A percentile compares a stretch with the other conserved stretches of the same genome.
These are phyloP conservation scores for Campaea margaritaria DNA, from an alignment of 2,888 invertebrate genomes.

Conservation along the genomic window DNA sequence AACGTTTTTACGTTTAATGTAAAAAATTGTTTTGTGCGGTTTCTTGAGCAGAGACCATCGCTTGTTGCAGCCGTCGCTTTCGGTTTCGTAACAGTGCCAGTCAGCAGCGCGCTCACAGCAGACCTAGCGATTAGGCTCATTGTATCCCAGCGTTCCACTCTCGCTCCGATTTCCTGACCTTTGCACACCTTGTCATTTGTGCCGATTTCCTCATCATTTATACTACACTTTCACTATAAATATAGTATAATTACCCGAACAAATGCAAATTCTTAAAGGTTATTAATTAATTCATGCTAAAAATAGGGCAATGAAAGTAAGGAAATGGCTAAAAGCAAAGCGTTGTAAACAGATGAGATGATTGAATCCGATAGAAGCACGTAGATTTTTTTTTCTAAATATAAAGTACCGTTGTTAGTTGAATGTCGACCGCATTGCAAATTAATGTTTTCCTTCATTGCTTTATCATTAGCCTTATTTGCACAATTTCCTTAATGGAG, in stretches of 20 bases:
- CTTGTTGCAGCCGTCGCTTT: conserved; percentile 64
- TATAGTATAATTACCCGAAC: conserved; percentile 7
- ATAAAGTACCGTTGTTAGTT: conserved; percentile 75
- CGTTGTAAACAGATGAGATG: conserved; percentile 64
- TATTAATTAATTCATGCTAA: conserved; percentile 11
- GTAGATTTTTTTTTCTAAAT: conserved; percentile 76
- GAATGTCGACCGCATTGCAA: conserved; percentile 69
- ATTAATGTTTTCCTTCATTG: conserved; percentile 62
- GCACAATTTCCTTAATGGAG: conserved; percentile 50
- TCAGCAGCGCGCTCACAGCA: conserved; percentile 47
- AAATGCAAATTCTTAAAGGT: conserved; percentile 15
- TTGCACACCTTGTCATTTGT: conserved; percentile 44
- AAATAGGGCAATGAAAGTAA: conserved; percentile 52
- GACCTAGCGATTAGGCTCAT: conserved; percentile 72
- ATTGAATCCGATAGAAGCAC: conserved; percentile 62
- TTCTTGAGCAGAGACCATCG: not conserved
- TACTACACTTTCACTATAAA: conserved; percentile 34
- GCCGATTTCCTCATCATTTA: conserved; percentile 48
- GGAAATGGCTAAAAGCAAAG: conserved; percentile 58
- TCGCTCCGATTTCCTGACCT: conserved; percentile 48
- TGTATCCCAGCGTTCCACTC: conserved; percentile 69
- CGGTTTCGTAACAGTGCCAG: conserved; percentile 68
- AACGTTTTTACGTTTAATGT: not conserved
- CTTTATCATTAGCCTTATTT: conserved; percentile 54
- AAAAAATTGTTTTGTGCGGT: conserved; percentile 11